Conservation (phyloP, 1,140 invertebrate species). For the Drosophila sp. region DNA sequence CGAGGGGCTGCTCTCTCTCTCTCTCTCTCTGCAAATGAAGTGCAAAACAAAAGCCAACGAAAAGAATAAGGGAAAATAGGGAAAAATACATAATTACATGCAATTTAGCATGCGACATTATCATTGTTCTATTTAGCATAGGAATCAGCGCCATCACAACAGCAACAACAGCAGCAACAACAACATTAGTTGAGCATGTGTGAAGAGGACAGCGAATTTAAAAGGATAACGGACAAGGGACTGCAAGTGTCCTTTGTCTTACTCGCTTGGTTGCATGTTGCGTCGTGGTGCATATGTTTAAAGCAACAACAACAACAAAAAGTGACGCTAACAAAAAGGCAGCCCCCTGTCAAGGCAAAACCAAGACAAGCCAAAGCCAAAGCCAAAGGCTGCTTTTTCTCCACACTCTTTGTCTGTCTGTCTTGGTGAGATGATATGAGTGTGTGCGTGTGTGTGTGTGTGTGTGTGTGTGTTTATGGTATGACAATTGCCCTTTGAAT, state of each 20-base stretch:
- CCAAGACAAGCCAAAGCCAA: conserved; percentile 54
- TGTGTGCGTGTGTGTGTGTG: conserved; percentile 6
- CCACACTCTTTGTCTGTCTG: conserved; percentile 31
- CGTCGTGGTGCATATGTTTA: conserved; percentile 47
- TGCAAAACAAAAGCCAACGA: conserved; percentile 34
- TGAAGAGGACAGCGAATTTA: conserved; percentile 19
- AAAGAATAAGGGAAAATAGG: conserved; percentile 54
- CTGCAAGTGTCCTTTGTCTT: conserved; percentile 52
- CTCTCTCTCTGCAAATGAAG: conserved; percentile 9
- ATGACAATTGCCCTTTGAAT: conserved; percentile 80
- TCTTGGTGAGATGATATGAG: conserved; percentile 3
- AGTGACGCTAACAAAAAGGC: conserved; percentile 72
- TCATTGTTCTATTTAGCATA: conserved; percentile 79
- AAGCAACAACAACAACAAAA: conserved; percentile 63
- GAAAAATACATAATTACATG: conserved; percentile 80
- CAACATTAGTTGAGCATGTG: conserved; percentile 14
- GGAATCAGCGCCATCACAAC: conserved; percentile 51
- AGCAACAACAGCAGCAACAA: neutral
- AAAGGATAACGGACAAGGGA: conserved; percentile 34
- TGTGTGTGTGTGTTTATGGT: conserved; percentile 43
- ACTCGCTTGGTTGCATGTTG: neutral
- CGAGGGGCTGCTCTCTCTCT: neutral
- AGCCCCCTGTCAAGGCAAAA: conserved; percentile 42
- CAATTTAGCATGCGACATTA: conserved; percentile 81
- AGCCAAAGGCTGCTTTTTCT: conserved; percentile 49